phyloP scores from a whole-genome alignment of 2,113 vertebrate genomes.

The Malurus alboscapulatus region DNA sequence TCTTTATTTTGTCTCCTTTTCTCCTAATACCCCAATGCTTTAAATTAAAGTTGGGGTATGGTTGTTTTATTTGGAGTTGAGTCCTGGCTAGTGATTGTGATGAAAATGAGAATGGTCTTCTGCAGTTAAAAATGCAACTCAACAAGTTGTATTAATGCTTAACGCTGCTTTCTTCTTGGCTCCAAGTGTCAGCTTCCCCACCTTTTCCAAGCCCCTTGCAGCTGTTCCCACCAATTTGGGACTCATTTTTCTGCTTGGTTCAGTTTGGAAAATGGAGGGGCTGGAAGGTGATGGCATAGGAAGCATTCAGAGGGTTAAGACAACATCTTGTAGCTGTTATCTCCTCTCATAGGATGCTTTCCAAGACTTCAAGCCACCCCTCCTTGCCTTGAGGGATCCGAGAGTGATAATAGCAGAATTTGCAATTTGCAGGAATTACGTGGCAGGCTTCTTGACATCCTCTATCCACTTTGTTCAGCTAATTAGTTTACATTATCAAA shows the following conservation, averaged over 20 bases:
- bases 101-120: background rate
- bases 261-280: background rate
- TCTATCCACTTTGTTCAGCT: conserved; percentile 36
- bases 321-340: background rate
- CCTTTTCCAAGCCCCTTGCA: background rate
- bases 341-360: background rate
- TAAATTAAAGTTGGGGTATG: background rate
- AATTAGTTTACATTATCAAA: conserved; percentile 41
- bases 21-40: background rate
- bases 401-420: background rate
- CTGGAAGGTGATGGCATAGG: background rate
- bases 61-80: background rate
- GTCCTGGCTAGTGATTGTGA: background rate
- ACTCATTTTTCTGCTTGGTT: background rate
- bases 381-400: background rate
- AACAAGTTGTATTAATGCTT: background rate
- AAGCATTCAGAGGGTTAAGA: background rate
- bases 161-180: background rate
- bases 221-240: background rate
- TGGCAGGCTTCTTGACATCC: background rate
- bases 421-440: conserved; percentile 9
- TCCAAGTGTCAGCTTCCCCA: background rate
- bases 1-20: background rate
- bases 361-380: background rate
- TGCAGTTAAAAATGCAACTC: background rate